These are phyloP conservation scores for Aphidius gifuensis DNA, from an alignment of 1,140 invertebrate species.

Conservation along the genomic window DNA sequence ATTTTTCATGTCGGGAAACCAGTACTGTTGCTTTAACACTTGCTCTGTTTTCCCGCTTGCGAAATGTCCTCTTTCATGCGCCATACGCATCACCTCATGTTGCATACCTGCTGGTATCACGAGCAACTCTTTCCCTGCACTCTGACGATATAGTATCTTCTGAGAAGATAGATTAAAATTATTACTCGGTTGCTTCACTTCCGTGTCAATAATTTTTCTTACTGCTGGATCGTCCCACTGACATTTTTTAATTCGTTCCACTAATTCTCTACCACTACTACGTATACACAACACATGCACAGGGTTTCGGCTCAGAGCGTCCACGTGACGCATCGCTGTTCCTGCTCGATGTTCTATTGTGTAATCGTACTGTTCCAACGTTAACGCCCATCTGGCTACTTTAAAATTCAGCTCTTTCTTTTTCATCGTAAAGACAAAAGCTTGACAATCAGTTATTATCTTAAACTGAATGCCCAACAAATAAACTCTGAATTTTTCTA, in stretches of 20 bases:
- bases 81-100: too few species aligned
- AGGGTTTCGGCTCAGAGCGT: slow-evolving; percentile 39
- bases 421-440: slow-evolving; percentile 37
- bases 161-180: slow-evolving; percentile 8
- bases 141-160: slow-evolving; percentile 33
- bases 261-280: neutral
- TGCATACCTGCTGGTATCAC: too few species aligned
- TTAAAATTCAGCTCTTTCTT: slow-evolving; percentile 35
- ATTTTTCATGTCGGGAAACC: too few species aligned
- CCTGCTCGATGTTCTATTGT: slow-evolving; percentile 32
- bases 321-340: slow-evolving; percentile 33
- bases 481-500: slow-evolving; percentile 52
- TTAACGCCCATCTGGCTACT: slow-evolving; percentile 35
- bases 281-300: slow-evolving; percentile 5
- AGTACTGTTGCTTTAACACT: too few species aligned
- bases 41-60: too few species aligned
- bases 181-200: slow-evolving; percentile 6
- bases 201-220: neutral
- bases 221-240: slow-evolving; percentile 9
- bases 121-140: too few species aligned
- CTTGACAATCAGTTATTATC: slow-evolving; percentile 11
- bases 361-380: slow-evolving; percentile 35
- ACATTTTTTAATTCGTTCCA: neutral
- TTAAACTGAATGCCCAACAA: slow-evolving; percentile 51
- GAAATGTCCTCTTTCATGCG: too few species aligned